A percentile compares a stretch with the other conserved stretches of the same genome.
Evolutionary conservation across 2,888 invertebrate genomes (phyloP).

Genomic region (Dione vanillae): DNA sequence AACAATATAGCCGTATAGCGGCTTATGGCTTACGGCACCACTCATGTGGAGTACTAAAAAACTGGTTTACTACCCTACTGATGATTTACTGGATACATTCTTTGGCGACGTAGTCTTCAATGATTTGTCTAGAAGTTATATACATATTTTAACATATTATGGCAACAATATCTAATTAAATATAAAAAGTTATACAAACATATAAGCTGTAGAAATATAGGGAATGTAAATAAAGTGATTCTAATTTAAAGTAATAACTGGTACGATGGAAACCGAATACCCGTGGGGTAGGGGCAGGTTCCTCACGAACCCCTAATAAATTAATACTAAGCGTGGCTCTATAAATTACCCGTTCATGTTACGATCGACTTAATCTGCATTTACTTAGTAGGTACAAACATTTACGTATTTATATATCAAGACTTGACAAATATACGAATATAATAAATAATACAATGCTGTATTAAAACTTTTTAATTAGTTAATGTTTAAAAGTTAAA

Average conservation of each 20-base stretch:
- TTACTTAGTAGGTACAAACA: constrained; percentile 2
- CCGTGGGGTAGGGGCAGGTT: constrained; percentile 35
- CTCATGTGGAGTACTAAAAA: constrained; percentile 68
- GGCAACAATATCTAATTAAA: background rate
- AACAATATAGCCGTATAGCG: constrained; percentile 68
- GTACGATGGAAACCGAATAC: constrained; percentile 34
- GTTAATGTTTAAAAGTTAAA: no score
- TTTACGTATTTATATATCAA: background rate
- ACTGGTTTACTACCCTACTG: constrained; percentile 70
- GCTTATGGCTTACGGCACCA: constrained; percentile 62
- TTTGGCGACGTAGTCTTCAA: constrained; percentile 54
- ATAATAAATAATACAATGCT: background rate
- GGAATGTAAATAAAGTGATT: background rate
- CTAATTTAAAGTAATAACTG: constrained; percentile 33
- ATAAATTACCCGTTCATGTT: constrained; percentile 71
- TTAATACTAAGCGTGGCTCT: constrained; percentile 61
- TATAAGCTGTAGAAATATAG: background rate
- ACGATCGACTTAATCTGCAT: constrained; percentile 51
- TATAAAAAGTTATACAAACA: background rate
- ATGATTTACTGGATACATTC: constrained; percentile 81
- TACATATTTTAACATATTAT: background rate
- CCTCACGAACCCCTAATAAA: constrained; percentile 61
- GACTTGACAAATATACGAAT: background rate
- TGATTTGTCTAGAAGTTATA: background rate
- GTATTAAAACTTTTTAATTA: no score